Base-by-base conservation (phyloP, 2,888 invertebrate genomes). In the Papilio protenor region DNA sequence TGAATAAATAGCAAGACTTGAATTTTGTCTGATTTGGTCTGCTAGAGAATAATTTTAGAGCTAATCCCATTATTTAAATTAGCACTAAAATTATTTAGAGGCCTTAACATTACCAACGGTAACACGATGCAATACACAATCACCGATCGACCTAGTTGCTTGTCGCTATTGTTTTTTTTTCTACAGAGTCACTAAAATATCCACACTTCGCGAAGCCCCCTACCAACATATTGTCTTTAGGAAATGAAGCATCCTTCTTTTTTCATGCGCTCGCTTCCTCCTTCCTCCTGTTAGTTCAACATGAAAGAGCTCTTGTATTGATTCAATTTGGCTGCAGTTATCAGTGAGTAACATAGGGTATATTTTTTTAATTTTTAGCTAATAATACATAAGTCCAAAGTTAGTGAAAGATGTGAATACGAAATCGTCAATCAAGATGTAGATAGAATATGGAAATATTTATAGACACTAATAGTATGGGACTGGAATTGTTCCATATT, bases 391-490 rank as follows among this genome's bases (percentile, higher is more conserved):
- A 27, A 59, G 27, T 23, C 1, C 27, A 21, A 16, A 16, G 16
- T 61, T 14, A 5, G 27, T 27, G 61, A 14, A 27, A 61, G 6
- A 27, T 61, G 10, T 23, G n/a, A 27, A 59, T 18, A 21, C 0
- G 16, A 61, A 61, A 61, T 27, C 57, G 12, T 59, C 61, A 27
- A 61, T 12, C 14, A 61, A 61, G 23, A 12, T 59, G 27, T 61
- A 14, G 3, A 27, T 61, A n/a, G n/a, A 55, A 18, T 6, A 21
- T 61, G n/a, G 40, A 64, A 11, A 27, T 64, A 16, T 61, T 61
- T 61, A 64, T 64, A 64, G 40, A 66, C n/a, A 66, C 40, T 66
- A 66, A 66, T 66, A 66, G 18, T 40, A 18, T 66, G 40, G 2
- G 1, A 40, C 40, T 66, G 40, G 66, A 40, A 66, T 33, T 66